Evolutionary conservation across 2,888 invertebrate species (phyloP), one percentile per base, ranked within the genome.

Genomic region (Heliconius cydno): DNA sequence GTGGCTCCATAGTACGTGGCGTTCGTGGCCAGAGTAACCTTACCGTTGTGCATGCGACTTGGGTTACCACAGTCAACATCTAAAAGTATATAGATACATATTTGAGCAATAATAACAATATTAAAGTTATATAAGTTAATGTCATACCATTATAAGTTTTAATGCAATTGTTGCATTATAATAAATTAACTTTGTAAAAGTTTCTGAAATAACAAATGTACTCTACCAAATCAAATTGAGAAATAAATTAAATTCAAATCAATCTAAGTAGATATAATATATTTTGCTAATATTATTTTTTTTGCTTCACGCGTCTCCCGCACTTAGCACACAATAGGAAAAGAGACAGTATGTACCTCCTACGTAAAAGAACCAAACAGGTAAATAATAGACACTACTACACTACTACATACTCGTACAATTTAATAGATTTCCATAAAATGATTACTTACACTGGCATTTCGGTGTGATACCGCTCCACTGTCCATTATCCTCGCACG

Each of bases 1-100:
- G 97, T 96, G 0, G 98, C 97, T 0, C 98, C 98, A 86, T 98
- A 98, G 89, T 98, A 98, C 0, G 98, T 98, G 0, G 97, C 98
- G 89, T 98, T 98, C 0, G 98, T 98, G 0, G 98, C 97, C 77
- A 98, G 91, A 0, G 97, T 97, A 80, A 98, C 97, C 86, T 96
- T 96, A 28, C 98, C 98, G 87, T 97, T 96, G 65, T 95, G 95
- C 4, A 98, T 95, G 6, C 96, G 95, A 6, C 96, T 96, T 0
- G 98, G 98, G 76, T 96, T 96, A 9, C 97, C 97, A 88, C 98
- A 98, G 88, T 98, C 98, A 68, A 98, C 98, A 90, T 97, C 98
- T 98, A 85, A 22, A 90, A 57, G n/a, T n/a, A 60, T 60, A 60
- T n/a, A 10, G 7, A 34, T 5, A 34, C 2, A 78, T 57, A 25